Evolutionary conservation across 2,113 vertebrate genomes (phyloP).

Genomic region (Nesogale talazaci): DNA sequence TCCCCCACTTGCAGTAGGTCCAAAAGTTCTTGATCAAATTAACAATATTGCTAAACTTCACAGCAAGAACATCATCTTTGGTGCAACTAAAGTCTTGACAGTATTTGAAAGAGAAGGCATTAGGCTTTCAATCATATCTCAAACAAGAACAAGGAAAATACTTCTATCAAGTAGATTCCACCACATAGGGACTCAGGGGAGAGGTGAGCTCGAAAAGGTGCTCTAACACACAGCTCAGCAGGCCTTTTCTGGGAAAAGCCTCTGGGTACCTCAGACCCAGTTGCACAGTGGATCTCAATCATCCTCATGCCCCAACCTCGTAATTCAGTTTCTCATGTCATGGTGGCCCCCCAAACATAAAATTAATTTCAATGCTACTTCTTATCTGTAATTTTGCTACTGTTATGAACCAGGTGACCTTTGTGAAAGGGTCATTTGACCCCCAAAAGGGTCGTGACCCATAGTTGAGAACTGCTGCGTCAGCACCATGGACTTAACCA

Average conservation of each 20-base stretch:
- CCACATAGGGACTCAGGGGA: not conserved
- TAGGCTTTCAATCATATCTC: not conserved
- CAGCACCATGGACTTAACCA: too few species aligned
- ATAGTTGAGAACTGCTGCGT: too few species aligned
- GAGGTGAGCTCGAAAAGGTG: not conserved
- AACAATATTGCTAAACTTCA: not conserved
- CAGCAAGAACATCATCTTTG: not conserved
- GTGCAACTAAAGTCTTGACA: not conserved
- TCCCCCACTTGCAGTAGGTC: not conserved
- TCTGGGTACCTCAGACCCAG: not conserved
- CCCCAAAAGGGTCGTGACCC: too few species aligned
- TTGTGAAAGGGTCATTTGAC: too few species aligned
- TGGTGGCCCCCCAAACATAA: too few species aligned
- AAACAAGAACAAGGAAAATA: not conserved
- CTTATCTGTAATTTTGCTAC: too few species aligned
- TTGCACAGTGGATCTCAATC: not conserved
- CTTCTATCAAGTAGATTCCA: not conserved
- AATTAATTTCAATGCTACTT: too few species aligned
- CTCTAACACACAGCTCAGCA: not conserved
- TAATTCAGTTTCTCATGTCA: too few species aligned
- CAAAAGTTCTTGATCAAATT: conserved; percentile 4
- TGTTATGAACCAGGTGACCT: too few species aligned
- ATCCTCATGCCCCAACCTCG: too few species aligned
- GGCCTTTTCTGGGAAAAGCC: not conserved
- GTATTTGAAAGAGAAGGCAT: not conserved